Evolutionary conservation across 2,113 vertebrate genomes (phyloP), one percentile per base, ranked within the genome.

Genomic region (Mobula hypostoma): DNA sequence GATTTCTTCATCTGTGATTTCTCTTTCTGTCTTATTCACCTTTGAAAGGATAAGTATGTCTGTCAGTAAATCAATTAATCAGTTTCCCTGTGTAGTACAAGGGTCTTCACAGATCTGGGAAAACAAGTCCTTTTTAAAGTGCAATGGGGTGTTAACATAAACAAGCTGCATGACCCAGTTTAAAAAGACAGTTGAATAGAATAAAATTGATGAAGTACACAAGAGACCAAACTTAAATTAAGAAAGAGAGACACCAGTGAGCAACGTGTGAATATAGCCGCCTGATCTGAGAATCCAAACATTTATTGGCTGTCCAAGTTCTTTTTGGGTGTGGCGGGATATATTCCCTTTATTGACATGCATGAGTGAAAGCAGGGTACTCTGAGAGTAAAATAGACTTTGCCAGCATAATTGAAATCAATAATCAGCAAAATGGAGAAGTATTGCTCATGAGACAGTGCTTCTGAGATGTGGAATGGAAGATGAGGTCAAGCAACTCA

Each of bases 381-480:
- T 68, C 85, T 32, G 85, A 90, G 29, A 90, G 29, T 29, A 21
- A n/a, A 61, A 90, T n/a, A 68, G 61, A 90, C 85, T 68, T 66
- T 19, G 85, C 15, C 61, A 90, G 63, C 85, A 66, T 66, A 61
- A 68, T 90, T 90, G 85, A 90, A 79, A 90, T 90, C 85, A 66
- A 90, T 90, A 36, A n/a, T 90, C 61, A 66, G 61, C 61, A 32
- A 66, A 90, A 90, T 29, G 24, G 82, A 85, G 56, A 90, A 32
- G 61, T 66, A 90, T 66, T 90, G 61, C 61, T 68, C 85, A 32
- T 19, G 85, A 68, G 58, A 32, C 56, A 88, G 12, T 90, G 61
- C 61, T 32, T 90, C 61, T 90, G 85, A 90, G 66, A 90, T 2
- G n/a, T n/a, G 5, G 32, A 36, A 68, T n/a, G 61, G 29, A 90